A percentile compares a stretch with the other conserved stretches of the same genome.
Conservation (phyloP, 1,140 invertebrate species). For the Nasonia giraulti region DNA sequence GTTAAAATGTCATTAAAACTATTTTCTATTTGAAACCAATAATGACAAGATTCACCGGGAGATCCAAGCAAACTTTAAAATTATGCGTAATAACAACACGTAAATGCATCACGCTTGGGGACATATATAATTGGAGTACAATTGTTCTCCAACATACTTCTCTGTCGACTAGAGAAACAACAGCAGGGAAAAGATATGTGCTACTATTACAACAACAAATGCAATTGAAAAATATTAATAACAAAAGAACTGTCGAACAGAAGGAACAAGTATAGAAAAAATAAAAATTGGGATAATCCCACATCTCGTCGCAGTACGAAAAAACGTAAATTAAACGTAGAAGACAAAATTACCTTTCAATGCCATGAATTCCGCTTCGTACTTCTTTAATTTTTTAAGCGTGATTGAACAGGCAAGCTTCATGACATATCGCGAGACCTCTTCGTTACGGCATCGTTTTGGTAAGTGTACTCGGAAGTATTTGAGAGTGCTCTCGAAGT, state of each 20-base stretch:
- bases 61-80: neutral
- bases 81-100: neutral
- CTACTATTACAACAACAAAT: conserved; percentile 19
- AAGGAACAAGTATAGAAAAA: neutral
- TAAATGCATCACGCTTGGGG: neutral
- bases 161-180: neutral
- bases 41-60: neutral
- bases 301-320: neutral
- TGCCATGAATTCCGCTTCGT: conserved; percentile 92
- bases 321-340: conserved; percentile 66
- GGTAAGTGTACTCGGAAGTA: conserved; percentile 96
- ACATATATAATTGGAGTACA: neutral
- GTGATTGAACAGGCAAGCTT: conserved; percentile 93
- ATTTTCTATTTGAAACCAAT: neutral
- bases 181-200: neutral
- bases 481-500: conserved; percentile 96
- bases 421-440: conserved; percentile 90
- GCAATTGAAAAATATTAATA: neutral
- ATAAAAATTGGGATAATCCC: neutral
- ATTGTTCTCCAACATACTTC: neutral
- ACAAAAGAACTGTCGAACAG: neutral
- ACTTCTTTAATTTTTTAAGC: conserved; percentile 96
- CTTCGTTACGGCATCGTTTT: conserved; percentile 95
- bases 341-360: conserved; percentile 83
- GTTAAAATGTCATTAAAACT: neutral